Conservation (phyloP, 2,888 invertebrate species). For the Hypomecis atomaria region DNA sequence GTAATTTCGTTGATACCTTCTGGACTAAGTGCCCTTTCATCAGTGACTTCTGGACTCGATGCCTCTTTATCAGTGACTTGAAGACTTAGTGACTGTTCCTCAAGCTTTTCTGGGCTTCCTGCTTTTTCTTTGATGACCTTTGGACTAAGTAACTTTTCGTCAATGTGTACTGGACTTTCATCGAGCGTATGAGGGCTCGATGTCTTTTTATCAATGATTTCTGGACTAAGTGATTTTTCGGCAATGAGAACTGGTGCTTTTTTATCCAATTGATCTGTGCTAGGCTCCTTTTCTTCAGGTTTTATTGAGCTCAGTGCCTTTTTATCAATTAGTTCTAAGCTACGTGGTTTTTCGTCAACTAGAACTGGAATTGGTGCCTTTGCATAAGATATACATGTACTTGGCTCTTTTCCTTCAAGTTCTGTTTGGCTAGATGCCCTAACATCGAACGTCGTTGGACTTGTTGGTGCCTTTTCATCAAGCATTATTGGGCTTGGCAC, state of each 20-base stretch:
- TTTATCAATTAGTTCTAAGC: too few species aligned
- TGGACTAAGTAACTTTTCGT: constrained; percentile 9
- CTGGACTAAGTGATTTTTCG: constrained; percentile 24
- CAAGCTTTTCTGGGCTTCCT: constrained; percentile 18
- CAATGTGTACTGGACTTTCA: not conserved
- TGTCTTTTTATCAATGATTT: constrained; percentile 10
- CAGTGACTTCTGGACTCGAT: constrained; percentile 14
- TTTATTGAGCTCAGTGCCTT: not conserved
- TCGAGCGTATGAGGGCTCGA: constrained; percentile 16
- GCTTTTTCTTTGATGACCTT: constrained; percentile 3
- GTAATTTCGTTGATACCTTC: constrained; percentile 10
- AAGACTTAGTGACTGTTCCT: constrained; percentile 12
- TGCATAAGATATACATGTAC: too few species aligned
- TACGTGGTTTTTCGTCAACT: not conserved
- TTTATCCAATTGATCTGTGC: too few species aligned
- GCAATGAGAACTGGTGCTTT: too few species aligned
- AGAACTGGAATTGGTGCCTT: too few species aligned
- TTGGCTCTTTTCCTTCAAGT: constrained; percentile 19
- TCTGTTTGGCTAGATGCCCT: not conserved
- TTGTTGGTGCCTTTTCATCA: constrained; percentile 22
- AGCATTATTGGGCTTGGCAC: not conserved
- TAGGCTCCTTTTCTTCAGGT: not conserved
- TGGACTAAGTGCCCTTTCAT: constrained; percentile 30
- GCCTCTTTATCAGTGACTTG: constrained; percentile 11
- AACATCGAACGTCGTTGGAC: constrained; percentile 3